Conservation (phyloP, 2,888 invertebrate genomes). For the Julus scanicus region DNA sequence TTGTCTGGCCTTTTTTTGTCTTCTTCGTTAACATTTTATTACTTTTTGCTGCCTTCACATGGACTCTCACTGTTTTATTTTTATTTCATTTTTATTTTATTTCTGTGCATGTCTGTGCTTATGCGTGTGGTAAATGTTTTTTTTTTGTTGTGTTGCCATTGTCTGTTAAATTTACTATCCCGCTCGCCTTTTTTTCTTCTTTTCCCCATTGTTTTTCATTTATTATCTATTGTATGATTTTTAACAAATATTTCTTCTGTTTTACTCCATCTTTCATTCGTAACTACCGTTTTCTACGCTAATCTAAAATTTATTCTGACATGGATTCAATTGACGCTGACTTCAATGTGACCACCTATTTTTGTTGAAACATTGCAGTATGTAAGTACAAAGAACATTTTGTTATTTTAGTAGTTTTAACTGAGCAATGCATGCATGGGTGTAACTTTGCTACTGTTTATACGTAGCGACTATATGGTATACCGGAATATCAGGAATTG, state of each 20-base stretch:
- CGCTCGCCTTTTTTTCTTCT: conserved; percentile 1
- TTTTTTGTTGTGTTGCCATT: conserved; percentile 43
- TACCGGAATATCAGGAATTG: no score
- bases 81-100: conserved; percentile 50
- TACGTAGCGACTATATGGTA: neutral
- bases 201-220: conserved; percentile 20
- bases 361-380: neutral
- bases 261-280: conserved; percentile 34
- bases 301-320: conserved; percentile 41
- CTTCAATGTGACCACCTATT: neutral
- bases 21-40: conserved; percentile 47
- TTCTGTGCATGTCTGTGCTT: conserved; percentile 30
- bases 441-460: neutral
- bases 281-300: conserved; percentile 22
- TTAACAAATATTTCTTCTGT: conserved; percentile 53
- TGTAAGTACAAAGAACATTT: conserved; percentile 18
- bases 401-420: neutral
- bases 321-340: neutral
- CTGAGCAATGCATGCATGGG: neutral
- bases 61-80: conserved; percentile 48
- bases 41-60: conserved; percentile 13
- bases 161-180: conserved; percentile 48
- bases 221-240: conserved; percentile 47
- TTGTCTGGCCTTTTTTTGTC: conserved; percentile 50
- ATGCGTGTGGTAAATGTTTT: conserved; percentile 14